phyloP scores from a whole-genome alignment of 64 coral and sea anemone species.

The Hydrozoanthus tunicans region DNA sequence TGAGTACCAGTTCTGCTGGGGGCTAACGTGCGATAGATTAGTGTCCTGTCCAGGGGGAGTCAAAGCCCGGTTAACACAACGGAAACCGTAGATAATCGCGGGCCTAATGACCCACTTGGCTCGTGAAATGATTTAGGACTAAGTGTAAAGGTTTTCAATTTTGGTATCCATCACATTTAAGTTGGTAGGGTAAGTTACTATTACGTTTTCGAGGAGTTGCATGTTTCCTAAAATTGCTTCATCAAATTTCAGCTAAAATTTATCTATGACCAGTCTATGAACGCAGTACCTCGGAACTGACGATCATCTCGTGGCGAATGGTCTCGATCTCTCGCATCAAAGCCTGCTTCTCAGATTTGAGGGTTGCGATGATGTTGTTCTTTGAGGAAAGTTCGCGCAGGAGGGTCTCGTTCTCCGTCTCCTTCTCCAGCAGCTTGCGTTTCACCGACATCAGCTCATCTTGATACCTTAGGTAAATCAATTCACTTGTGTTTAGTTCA shows the following conservation, averaged over 20 bases:
- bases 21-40: no score
- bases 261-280: background rate
- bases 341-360: constrained; percentile 77
- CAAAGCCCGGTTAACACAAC: no score
- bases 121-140: no score
- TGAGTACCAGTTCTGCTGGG: no score
- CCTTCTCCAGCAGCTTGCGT: constrained; percentile 72
- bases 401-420: constrained; percentile 84
- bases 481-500: background rate
- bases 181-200: no score
- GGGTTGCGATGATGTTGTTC: constrained; percentile 79
- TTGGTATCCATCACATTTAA: no score
- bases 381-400: constrained; percentile 80
- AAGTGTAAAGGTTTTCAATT: no score
- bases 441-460: constrained; percentile 87
- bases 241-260: background rate
- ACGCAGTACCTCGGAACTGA: constrained; percentile 58
- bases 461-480: constrained; percentile 52
- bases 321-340: constrained; percentile 81
- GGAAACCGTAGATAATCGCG: no score
- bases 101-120: no score
- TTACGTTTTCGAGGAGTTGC: no score
- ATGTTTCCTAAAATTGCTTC: no score
- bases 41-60: no score
- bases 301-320: constrained; percentile 76